Base-by-base conservation (phyloP, 2,797 vertebrate species). In the Ateles fusciceps region DNA sequence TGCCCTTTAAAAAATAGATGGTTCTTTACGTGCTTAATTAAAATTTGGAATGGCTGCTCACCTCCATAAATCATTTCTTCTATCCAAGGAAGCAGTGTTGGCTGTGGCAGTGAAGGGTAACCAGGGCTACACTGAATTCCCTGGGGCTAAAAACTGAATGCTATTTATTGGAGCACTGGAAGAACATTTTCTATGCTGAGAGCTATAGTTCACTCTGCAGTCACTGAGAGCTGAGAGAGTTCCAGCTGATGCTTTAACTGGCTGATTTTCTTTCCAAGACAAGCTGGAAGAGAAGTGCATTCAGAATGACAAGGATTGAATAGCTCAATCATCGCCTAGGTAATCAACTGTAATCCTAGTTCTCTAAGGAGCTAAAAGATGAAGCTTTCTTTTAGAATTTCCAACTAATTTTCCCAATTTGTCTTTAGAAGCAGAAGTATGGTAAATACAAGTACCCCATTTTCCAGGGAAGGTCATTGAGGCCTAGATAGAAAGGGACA, bases 131-230 rank as follows among this genome's bases (percentile, higher is more conserved):
- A 55, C 15, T 97, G 79, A 85, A 89, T 76, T 95, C 85, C 94
- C 90, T 64, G 61, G 61, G 30, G 96, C 85, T 94, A 83, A 76
- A 97, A 95, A 86, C 21, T 1, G 28, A 95, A 96, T 72, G 85
- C 78, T 97, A 59, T 97, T 97, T 95, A 83, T 22, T 74, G 71
- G 61, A 79, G 74, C 71, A 55, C 50, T 80, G 28, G 94, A 95
- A 97, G 91, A 92, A 94, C 55, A 61, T 96, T 97, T 95, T 95
- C 95, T 96, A 13, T 74, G 76, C 85, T 78, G 83, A 96, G 75
- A 80, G 90, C 55, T 78, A 15, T 91, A 95, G 96, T 98, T 97
- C 96, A 94, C 48, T 91, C 85, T 84, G 90, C 28, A 84, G 85
- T 92, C 78, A 74, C 1, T 64, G 93, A 95, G 74, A 84, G 44